Percentiles rank a stretch among this genome's conserved stretches.
Conservation (phyloP, 2,888 invertebrate species). For the Baronia brevicornis region DNA sequence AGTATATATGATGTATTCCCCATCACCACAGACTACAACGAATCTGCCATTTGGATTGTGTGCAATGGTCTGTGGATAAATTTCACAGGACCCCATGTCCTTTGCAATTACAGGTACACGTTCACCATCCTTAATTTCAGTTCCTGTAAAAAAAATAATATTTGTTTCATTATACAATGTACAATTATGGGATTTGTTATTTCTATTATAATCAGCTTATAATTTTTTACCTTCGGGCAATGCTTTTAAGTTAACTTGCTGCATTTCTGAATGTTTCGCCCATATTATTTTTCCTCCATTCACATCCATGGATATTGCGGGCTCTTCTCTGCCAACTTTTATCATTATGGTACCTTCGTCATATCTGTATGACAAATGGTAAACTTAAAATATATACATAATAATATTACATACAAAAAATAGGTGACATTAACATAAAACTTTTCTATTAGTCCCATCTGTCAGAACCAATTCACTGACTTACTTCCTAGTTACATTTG, state of each 20-base stretch:
- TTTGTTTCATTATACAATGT: background rate
- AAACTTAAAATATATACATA: constrained; percentile 3
- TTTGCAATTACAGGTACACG: constrained; percentile 95
- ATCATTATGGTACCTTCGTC: constrained; percentile 97
- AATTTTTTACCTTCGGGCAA: constrained; percentile 79
- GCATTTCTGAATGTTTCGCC: constrained; percentile 99
- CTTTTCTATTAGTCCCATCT: no score
- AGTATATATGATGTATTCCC: constrained; percentile 99
- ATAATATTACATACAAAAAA: constrained; percentile 3
- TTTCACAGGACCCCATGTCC: constrained; percentile 99
- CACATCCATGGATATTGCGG: constrained; percentile 99
- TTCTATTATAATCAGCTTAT: background rate
- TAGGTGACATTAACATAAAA: no score
- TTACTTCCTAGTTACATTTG: no score
- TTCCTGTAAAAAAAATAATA: constrained; percentile 40
- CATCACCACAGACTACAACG: constrained; percentile 97
- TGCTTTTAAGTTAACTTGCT: constrained; percentile 95
- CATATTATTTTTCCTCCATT: constrained; percentile 99
- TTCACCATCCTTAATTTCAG: constrained; percentile 92
- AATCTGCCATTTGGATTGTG: constrained; percentile 98
- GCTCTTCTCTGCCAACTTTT: constrained; percentile 98
- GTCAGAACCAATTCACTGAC: no score
- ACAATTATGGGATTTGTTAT: no score
- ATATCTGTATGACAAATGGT: constrained; percentile 67
- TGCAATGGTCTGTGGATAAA: constrained; percentile 98